Conservation (phyloP, 2,113 vertebrate genomes). For the Microcebus lehilahytsara region DNA sequence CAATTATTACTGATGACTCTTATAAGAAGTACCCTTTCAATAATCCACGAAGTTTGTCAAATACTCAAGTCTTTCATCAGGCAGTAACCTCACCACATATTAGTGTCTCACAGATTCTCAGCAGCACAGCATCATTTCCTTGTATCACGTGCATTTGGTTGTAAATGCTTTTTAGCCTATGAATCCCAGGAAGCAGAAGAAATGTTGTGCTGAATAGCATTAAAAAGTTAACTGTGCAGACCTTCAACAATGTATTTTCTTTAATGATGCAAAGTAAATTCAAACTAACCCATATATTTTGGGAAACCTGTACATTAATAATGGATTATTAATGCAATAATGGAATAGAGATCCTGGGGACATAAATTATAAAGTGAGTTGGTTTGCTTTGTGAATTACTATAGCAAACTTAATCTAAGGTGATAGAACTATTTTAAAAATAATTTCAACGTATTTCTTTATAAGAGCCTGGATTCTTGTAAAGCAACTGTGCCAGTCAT, state of each 20-base stretch:
- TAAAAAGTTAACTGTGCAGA: neutral
- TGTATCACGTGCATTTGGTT: neutral
- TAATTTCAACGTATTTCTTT: constrained; percentile 47
- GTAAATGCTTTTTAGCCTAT: neutral
- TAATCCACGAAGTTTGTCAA: neutral
- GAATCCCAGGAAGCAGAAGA: constrained; percentile 24
- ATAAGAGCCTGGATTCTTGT: constrained; percentile 29
- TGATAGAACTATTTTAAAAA: constrained; percentile 38
- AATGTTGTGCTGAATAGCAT: neutral
- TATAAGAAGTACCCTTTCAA: too few relatives aligned
- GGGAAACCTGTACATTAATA: constrained; percentile 46
- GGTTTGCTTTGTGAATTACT: constrained; percentile 60
- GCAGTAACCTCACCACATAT: neutral
- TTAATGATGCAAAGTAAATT: constrained; percentile 6
- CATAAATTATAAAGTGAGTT: constrained; percentile 62
- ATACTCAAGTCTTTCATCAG: neutral
- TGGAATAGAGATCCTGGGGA: constrained; percentile 46
- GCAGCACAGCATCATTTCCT: neutral
- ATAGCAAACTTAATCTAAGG: constrained; percentile 50
- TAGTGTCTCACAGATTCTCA: neutral
- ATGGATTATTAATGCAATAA: constrained; percentile 56
- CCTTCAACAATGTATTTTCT: constrained; percentile 17
- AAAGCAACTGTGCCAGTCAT: constrained; percentile 2
- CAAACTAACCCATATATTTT: constrained; percentile 37
- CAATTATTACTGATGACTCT: too few relatives aligned